Evolutionary conservation across 2,888 invertebrate genomes (phyloP).

Genomic region (Melanostoma mellinum): DNA sequence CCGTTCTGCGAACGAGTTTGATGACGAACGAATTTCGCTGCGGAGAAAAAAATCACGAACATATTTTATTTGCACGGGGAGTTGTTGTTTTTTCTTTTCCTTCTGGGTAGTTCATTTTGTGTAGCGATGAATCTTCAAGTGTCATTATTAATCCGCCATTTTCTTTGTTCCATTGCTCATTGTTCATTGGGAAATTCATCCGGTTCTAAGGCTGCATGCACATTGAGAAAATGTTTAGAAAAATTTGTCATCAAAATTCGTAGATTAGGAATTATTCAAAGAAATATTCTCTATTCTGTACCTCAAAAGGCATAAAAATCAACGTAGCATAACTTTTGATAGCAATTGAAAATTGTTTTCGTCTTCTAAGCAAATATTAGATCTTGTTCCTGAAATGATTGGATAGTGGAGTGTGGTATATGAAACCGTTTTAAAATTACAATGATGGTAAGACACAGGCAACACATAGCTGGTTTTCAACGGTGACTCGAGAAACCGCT

Average conservation of each 20-base stretch:
- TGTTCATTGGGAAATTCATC: background rate
- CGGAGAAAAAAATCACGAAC: constrained; percentile 65
- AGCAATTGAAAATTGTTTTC: too few species aligned
- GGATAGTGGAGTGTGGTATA: too few species aligned
- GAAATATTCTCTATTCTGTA: background rate
- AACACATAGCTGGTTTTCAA: too few species aligned
- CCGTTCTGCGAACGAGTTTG: constrained; percentile 45
- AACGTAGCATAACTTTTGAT: too few species aligned
- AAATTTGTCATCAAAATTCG: too few species aligned
- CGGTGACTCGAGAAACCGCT: too few species aligned
- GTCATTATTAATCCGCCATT: constrained; percentile 36
- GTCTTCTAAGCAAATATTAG: too few species aligned
- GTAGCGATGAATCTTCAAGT: constrained; percentile 23
- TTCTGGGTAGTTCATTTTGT: constrained; percentile 52
- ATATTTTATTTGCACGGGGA: constrained; percentile 66
- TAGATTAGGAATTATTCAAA: too few species aligned
- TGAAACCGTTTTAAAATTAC: too few species aligned
- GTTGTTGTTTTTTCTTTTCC: constrained; percentile 65
- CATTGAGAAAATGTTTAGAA: background rate
- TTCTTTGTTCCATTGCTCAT: background rate
- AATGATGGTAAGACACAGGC: too few species aligned
- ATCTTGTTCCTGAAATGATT: too few species aligned
- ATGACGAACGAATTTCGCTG: constrained; percentile 68
- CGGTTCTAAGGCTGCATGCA: background rate
- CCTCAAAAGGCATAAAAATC: too few species aligned